Conservation (phyloP, 2,888 invertebrate genomes). For the Pristionchus mayeri region DNA sequence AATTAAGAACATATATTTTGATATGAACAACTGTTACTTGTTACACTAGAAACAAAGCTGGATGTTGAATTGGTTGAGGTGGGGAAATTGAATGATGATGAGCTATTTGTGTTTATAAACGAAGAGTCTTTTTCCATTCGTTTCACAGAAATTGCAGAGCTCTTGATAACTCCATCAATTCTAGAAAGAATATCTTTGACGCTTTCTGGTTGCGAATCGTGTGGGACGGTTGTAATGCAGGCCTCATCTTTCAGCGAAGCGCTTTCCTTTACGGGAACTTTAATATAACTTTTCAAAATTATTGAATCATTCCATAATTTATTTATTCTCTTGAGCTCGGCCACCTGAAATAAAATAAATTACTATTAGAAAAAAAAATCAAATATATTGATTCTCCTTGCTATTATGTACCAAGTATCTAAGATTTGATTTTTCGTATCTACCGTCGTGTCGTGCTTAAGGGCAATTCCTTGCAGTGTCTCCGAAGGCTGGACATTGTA, state of each 20-base stretch:
- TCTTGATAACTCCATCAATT: conserved; percentile 59
- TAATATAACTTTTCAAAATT: conserved; percentile 60
- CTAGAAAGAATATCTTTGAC: conserved; percentile 59
- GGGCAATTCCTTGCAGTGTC: conserved; percentile 63
- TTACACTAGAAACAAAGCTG: not conserved
- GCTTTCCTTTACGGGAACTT: conserved; percentile 53
- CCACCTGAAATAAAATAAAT: conserved; percentile 53
- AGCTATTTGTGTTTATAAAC: not conserved
- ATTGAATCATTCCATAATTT: conserved; percentile 65
- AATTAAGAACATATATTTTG: conserved; percentile 31
- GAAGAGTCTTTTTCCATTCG: conserved; percentile 51
- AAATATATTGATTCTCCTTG: no score
- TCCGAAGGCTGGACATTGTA: conserved; percentile 59
- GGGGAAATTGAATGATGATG: not conserved
- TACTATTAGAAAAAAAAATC: not conserved
- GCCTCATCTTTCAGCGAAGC: not conserved
- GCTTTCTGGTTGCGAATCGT: conserved; percentile 48
- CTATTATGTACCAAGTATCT: no score
- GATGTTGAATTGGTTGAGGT: no score
- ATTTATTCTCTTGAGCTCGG: conserved; percentile 63
- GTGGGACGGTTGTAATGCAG: not conserved
- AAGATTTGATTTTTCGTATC: not conserved
- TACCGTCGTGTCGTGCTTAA: conserved; percentile 64
- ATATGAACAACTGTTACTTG: not conserved
- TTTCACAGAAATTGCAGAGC: conserved; percentile 47